These are phyloP conservation scores for Brachypalpus laphriformis DNA, from an alignment of 2,888 invertebrate species.

Conservation along the genomic window DNA sequence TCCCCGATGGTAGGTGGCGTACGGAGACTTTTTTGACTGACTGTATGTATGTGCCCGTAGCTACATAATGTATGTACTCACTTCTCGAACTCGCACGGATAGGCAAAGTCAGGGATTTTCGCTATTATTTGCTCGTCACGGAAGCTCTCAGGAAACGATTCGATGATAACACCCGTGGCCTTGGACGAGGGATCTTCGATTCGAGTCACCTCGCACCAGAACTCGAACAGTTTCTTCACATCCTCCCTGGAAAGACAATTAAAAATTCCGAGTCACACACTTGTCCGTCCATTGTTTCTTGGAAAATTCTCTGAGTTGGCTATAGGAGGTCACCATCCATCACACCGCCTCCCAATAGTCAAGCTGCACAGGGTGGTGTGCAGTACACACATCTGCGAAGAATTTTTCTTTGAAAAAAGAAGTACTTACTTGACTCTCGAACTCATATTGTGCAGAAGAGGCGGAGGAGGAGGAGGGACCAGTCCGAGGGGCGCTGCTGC, in stretches of 20 bases:
- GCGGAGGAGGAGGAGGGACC: constrained; percentile 31
- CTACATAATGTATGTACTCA: constrained; percentile 82
- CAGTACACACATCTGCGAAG: background rate
- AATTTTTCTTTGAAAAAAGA: constrained; percentile 24
- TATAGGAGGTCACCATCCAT: background rate
- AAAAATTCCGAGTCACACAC: background rate
- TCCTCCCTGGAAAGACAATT: constrained; percentile 78
- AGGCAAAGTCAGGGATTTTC: constrained; percentile 95
- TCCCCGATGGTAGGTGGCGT: no score
- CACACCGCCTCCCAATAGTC: constrained; percentile 48
- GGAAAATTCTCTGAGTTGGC: constrained; percentile 31
- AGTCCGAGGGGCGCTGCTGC: constrained; percentile 20
- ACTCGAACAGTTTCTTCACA: constrained; percentile 83
- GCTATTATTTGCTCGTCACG: constrained; percentile 93
- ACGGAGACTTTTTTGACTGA: no score
- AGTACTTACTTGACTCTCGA: constrained; percentile 73
- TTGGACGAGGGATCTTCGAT: constrained; percentile 75
- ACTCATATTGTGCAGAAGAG: constrained; percentile 50
- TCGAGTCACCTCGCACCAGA: constrained; percentile 82
- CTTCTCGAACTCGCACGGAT: constrained; percentile 92
- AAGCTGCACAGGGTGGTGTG: constrained; percentile 58
- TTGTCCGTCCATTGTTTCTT: background rate
- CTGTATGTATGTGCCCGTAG: background rate
- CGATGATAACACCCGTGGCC: constrained; percentile 86
- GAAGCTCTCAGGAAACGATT: constrained; percentile 93